phyloP scores from a whole-genome alignment of 1,140 invertebrate species.

The Anoplophora glabripennis region DNA sequence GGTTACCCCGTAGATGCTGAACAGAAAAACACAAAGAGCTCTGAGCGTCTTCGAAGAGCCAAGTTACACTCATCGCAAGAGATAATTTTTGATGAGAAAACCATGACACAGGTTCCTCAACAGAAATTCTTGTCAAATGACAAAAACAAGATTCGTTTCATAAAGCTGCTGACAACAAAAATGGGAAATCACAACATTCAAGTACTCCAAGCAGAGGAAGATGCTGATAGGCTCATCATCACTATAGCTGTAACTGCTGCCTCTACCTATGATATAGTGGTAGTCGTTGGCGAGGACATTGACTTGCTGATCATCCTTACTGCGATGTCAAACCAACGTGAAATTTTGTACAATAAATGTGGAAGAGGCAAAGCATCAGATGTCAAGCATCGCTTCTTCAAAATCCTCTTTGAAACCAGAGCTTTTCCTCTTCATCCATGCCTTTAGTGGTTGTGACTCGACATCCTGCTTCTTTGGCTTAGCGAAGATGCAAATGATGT shows the following conservation, averaged over 20 bases:
- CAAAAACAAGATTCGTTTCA: conserved; percentile 37
- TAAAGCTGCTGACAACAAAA: conserved; percentile 42
- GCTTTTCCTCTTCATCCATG: conserved; percentile 5
- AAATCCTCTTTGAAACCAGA: not conserved
- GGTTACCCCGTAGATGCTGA: conserved; percentile 25
- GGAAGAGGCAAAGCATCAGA: not conserved
- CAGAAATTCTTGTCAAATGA: conserved; percentile 39
- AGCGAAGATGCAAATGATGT: not conserved
- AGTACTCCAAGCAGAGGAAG: not conserved
- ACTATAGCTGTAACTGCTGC: no score
- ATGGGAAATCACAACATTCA: no score
- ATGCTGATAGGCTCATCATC: not conserved
- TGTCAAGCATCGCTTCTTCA: not conserved
- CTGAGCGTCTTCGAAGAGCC: conserved; percentile 33
- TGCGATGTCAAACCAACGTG: not conserved
- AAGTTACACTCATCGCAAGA: conserved; percentile 32
- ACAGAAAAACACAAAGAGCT: not conserved
- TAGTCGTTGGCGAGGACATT: not conserved
- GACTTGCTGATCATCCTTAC: not conserved
- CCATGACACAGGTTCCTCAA: conserved; percentile 31
- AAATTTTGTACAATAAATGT: not conserved
- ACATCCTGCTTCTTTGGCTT: conserved; percentile 9
- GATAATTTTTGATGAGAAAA: conserved; percentile 33
- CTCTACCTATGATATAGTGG: not conserved
- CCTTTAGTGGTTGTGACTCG: not conserved